phyloP scores from a whole-genome alignment of 2,888 invertebrate species.

The Campopleginae sp. region DNA sequence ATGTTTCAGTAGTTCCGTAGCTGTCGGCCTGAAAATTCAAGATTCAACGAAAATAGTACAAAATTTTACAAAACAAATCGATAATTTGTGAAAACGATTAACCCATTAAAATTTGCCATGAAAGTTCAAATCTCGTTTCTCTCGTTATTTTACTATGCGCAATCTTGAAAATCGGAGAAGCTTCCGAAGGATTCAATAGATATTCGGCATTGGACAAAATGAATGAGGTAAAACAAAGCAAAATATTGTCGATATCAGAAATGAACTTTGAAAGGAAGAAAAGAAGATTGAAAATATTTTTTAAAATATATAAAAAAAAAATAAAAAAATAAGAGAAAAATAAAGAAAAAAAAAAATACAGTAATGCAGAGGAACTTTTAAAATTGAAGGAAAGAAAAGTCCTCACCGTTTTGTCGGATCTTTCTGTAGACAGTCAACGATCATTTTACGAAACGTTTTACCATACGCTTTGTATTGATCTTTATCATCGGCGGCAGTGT shows the following conservation, averaged over 20 bases:
- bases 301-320: no score
- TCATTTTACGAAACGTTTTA: constrained; percentile 98
- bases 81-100: no score
- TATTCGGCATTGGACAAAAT: no score
- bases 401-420: constrained; percentile 93
- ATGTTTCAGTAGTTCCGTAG: constrained; percentile 97
- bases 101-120: no score
- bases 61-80: not conserved
- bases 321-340: not conserved
- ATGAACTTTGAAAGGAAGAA: no score
- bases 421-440: constrained; percentile 97
- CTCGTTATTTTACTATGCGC: no score
- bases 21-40: constrained; percentile 89
- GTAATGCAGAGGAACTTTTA: not conserved
- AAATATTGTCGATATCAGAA: no score
- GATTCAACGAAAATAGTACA: not conserved
- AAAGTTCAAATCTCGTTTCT: no score
- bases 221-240: no score
- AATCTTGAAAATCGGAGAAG: no score
- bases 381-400: not conserved
- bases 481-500: constrained; percentile 97
- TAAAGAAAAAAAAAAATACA: not conserved
- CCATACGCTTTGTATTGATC: constrained; percentile 99
- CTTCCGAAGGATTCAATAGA: no score
- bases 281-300: no score